Evolutionary conservation across 2,797 vertebrate species (phyloP).

Genomic region (Sorex maritimensis): DNA sequence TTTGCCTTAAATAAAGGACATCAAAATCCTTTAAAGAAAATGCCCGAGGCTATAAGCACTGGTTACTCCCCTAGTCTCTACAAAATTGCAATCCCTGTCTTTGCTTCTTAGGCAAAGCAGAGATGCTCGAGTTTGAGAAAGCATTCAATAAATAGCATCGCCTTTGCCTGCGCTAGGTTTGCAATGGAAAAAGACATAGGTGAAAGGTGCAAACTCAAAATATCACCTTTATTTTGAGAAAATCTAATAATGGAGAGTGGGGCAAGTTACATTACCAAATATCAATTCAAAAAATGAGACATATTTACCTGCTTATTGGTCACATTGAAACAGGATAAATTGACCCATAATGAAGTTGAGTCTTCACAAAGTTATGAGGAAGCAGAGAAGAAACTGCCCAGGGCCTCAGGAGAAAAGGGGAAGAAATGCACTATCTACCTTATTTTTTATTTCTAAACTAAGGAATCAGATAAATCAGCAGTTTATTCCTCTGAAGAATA

Average conservation of each 20-base stretch:
- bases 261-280: background rate
- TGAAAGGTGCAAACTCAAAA: background rate
- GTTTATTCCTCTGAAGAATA: background rate
- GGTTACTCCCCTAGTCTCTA: background rate
- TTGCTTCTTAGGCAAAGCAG: background rate
- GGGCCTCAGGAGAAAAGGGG: background rate
- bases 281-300: background rate
- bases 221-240: background rate
- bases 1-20: background rate
- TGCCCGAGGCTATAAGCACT: background rate
- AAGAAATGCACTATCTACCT: background rate
- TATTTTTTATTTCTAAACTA: background rate
- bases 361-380: background rate
- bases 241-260: background rate
- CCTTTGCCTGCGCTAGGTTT: background rate
- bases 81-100: background rate
- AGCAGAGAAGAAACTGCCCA: background rate
- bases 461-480: background rate
- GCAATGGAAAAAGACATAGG: background rate
- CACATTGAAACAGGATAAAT: background rate
- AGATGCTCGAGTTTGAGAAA: conserved; percentile 10
- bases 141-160: background rate
- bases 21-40: background rate
- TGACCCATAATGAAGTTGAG: background rate
- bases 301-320: background rate